A percentile compares a stretch with the other conserved stretches of the same genome.
These are phyloP conservation scores for Antigone vipio DNA, from an alignment of 2,113 vertebrate species.

Conservation along the genomic window DNA sequence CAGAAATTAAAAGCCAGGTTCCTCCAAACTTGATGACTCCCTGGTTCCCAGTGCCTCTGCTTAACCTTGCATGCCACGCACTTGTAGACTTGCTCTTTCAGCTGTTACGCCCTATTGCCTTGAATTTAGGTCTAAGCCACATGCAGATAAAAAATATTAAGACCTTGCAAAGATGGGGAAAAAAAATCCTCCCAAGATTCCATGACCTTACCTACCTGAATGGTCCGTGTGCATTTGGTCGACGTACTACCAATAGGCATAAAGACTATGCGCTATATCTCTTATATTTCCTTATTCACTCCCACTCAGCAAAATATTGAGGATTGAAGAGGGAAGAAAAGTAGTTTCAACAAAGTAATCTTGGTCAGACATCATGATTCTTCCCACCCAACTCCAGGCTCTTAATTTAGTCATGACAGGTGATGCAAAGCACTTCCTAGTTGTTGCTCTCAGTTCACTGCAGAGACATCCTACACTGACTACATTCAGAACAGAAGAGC, in stretches of 20 bases:
- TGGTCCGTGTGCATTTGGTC: neutral
- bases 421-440: neutral
- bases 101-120: neutral
- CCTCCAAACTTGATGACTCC: neutral
- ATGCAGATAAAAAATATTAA: neutral
- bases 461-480: neutral
- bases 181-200: neutral
- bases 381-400: neutral
- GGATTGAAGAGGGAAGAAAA: neutral
- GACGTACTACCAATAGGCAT: neutral
- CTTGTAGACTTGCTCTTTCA: neutral
- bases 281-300: neutral
- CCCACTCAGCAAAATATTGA: neutral
- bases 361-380: neutral
- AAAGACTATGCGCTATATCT: neutral
- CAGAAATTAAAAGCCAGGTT: neutral
- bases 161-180: neutral
- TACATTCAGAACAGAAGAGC: neutral
- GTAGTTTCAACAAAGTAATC: neutral
- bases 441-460: neutral
- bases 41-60: neutral
- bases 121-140: neutral
- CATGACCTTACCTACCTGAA: neutral
- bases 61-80: accelerated
- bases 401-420: neutral